Evolutionary conservation across 2,113 vertebrate species (phyloP), one percentile per base, ranked within the genome.

Genomic region (Sitta europaea): DNA sequence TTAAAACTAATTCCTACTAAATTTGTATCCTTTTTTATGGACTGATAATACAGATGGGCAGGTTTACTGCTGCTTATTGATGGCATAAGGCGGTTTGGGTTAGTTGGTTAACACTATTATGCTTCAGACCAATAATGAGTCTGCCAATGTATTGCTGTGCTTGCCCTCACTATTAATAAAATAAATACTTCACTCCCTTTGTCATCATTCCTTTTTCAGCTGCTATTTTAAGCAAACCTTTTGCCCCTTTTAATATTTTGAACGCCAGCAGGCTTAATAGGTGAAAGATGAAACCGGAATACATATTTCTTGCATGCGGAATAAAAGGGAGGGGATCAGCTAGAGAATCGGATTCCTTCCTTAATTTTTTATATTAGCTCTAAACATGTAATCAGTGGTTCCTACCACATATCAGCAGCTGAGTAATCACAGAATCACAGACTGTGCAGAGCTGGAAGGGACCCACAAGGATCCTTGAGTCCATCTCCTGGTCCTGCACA

Each of bases 391-490:
- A 58, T 74, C 35, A 42, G 20, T 54, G 14, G 3, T 66, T 91
- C 31, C 54, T 63, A 61, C 23, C 25, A 38, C 10, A 5, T 24
- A 66, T 10, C 50, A 90, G 23, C 4, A 6, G 12, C 27, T 55
- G 29, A 85, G 10, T 47, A 33, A 38, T 13, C 4, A 10, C 19
- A 53, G 33, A 68, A 53, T 33, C 33, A 59, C 1, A 2, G 54
- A 76, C 51, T 45, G 23, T 15, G 10, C 27, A 36, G 33, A 68
- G 27, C 12, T 67, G 18, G 33, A 51, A 33, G 9, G 16, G 5
- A 51, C 22, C 18, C 18, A 51, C 3, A 15, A 33, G 18, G 18
- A 59, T 36, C 45, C 59, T 12, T 0, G 2, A 53, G 18, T 23
- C 28, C 36, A 36, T 0, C 14, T 36, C 36, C 61, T 31, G 35